Evolutionary conservation across 2,113 vertebrate species (phyloP).

Genomic region (Gallinago jamesoni): DNA sequence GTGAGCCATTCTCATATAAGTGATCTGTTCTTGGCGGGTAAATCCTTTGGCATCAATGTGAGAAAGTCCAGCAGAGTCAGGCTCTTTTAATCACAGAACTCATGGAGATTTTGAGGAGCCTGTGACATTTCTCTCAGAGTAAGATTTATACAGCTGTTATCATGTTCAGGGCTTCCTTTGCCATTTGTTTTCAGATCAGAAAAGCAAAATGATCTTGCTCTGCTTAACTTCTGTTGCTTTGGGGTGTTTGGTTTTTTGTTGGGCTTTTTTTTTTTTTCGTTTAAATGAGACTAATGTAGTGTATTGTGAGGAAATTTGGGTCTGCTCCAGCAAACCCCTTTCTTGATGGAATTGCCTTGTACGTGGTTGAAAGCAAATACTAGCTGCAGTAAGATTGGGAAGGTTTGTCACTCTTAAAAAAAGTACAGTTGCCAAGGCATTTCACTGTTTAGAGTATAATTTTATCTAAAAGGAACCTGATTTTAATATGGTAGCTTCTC

Average conservation of each 20-base stretch:
- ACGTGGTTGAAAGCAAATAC: background rate
- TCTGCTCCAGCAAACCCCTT: background rate
- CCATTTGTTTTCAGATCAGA: background rate
- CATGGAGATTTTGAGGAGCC: background rate
- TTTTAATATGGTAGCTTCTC: background rate
- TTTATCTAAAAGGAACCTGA: background rate
- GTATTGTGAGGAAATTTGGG: background rate
- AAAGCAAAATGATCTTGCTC: background rate
- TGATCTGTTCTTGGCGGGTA: background rate
- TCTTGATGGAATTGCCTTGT: background rate
- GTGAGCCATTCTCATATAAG: background rate
- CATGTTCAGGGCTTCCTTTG: background rate
- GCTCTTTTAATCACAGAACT: background rate
- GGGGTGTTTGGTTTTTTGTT: too few species aligned
- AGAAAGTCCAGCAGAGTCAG: background rate
- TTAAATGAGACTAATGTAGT: background rate
- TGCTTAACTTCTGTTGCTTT: background rate
- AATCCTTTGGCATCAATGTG: background rate
- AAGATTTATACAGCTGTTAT: background rate
- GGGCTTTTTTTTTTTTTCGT: background rate
- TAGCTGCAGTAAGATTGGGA: background rate
- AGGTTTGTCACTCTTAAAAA: background rate
- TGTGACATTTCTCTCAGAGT: background rate
- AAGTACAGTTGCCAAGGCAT: background rate
- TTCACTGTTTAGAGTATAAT: background rate